Conservation (phyloP, 2,888 invertebrate genomes). For the Lycophotia porphyrea region DNA sequence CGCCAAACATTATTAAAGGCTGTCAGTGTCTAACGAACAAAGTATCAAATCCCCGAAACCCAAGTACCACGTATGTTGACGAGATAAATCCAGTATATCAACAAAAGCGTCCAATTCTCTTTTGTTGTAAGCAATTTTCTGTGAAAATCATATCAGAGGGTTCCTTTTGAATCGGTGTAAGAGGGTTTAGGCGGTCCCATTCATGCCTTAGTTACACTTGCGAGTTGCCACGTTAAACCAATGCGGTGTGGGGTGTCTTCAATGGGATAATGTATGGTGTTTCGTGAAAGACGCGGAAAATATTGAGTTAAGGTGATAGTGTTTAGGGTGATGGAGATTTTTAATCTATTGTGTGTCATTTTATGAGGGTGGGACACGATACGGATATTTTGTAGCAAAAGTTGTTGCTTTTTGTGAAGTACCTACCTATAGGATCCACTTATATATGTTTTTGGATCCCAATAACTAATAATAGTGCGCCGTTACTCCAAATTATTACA, state of each 20-base stretch:
- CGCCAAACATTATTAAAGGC: neutral
- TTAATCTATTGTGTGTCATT: slow-evolving; percentile 42
- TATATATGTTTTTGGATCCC: neutral
- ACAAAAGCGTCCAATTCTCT: slow-evolving; percentile 67
- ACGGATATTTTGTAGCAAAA: slow-evolving; percentile 1
- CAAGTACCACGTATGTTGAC: slow-evolving; percentile 56
- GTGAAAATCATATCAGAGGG: slow-evolving; percentile 77
- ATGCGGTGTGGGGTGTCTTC: slow-evolving; percentile 52
- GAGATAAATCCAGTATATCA: slow-evolving; percentile 66
- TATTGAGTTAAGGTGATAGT: slow-evolving; percentile 59
- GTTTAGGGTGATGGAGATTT: slow-evolving; percentile 36
- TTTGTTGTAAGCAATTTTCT: slow-evolving; percentile 77
- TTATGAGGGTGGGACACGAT: slow-evolving; percentile 4
- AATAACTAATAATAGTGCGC: neutral
- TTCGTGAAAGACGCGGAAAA: slow-evolving; percentile 50
- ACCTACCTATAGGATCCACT: neutral
- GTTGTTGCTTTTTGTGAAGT: neutral
- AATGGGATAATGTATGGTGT: slow-evolving; percentile 62
- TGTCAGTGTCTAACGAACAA: slow-evolving; percentile 16
- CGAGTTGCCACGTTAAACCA: slow-evolving; percentile 75
- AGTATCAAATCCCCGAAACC: slow-evolving; percentile 42
- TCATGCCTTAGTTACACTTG: slow-evolving; percentile 78
- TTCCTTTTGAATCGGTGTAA: slow-evolving; percentile 73
- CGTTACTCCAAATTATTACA: slow-evolving; percentile 15
- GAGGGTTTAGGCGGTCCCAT: slow-evolving; percentile 78